Evolutionary conservation across 2,797 vertebrate species (phyloP).

Genomic region (Urosaurus nigricauda): DNA sequence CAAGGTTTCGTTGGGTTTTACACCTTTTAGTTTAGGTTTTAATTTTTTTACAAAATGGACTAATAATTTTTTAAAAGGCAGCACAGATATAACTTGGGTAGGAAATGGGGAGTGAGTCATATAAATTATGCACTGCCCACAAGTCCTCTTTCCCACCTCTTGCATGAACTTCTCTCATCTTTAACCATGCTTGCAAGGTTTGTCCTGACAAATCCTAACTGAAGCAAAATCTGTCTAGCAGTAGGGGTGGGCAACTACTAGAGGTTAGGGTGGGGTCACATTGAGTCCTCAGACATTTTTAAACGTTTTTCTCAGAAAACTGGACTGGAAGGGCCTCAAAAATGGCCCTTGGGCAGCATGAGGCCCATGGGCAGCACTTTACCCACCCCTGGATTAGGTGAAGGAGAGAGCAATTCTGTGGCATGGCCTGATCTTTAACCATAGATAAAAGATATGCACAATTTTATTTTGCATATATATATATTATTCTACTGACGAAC

Average conservation of each 20-base stretch:
- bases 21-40: not conserved
- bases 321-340: not conserved
- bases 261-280: not conserved
- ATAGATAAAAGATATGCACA: not conserved
- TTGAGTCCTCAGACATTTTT: too few relatives aligned
- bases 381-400: too few relatives aligned
- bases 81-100: not conserved
- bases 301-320: not conserved
- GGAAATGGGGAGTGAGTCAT: not conserved
- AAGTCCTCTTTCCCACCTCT: not conserved
- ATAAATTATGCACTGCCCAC: too few relatives aligned
- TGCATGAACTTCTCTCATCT: not conserved
- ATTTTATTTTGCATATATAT: not conserved
- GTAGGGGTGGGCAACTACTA: not conserved
- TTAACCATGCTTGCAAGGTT: not conserved
- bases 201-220: not conserved
- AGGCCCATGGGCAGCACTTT: too few relatives aligned
- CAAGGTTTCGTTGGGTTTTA: not conserved
- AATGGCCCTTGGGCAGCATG: too few relatives aligned
- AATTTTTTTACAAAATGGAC: not conserved
- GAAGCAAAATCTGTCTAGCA: not conserved
- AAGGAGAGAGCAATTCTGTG: not conserved
- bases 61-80: constrained; percentile 1
- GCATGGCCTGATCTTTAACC: not conserved
- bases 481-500: constrained; percentile 25